Evolutionary conservation across 1,140 invertebrate genomes (phyloP), one percentile per base, ranked within the genome.

Genomic region (Pachyrhynchus sulphureomaculatus): DNA sequence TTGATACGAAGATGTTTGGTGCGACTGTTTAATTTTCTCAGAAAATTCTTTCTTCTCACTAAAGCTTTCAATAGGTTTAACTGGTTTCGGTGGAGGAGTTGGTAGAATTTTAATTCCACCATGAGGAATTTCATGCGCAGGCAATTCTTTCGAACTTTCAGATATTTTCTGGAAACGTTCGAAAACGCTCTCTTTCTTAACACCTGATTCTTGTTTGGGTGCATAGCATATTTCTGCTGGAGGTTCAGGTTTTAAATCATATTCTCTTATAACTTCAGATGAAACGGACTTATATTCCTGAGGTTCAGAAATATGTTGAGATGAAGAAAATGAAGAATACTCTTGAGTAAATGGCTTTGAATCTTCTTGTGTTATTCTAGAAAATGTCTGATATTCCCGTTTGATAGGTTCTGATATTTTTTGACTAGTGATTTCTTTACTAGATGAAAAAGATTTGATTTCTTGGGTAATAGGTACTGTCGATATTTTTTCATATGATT

Each of bases 181-280:
- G 15, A 80, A 80, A 10, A 88, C 78, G 20, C 84, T 80, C 47
- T 84, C 82, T 64, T 77, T 78, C 58, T 77, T 59, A 24, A 63
- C 52, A n/a, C 45, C 45, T 12, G 69, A 80, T 66, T 84, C 80
- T 0, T 75, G 75, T 34, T 56, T 59, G 8, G 67, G 63, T 4
- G 82, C 80, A 26, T 61, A 88, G 32, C 83, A 83, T 15, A 88
- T 86, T 76, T 88, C 84, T n/a, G 87, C 86, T 8, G 87, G 86
- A 20, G 87, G 84, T 71, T 87, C 88, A 0, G 87, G 88, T 52
- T 83, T 79, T 0, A 89, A 65, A 71, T 82, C 81, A 34, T 88
- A 80, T 60, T 82, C 80, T 41, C 73, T 64, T 12, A 75, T 64
- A 39, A 55, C 20, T n/a, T 62, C 51, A 4, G 52, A 48, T 4